Evolutionary conservation across 1,140 invertebrate species (phyloP).

Genomic region (Proales similis): DNA sequence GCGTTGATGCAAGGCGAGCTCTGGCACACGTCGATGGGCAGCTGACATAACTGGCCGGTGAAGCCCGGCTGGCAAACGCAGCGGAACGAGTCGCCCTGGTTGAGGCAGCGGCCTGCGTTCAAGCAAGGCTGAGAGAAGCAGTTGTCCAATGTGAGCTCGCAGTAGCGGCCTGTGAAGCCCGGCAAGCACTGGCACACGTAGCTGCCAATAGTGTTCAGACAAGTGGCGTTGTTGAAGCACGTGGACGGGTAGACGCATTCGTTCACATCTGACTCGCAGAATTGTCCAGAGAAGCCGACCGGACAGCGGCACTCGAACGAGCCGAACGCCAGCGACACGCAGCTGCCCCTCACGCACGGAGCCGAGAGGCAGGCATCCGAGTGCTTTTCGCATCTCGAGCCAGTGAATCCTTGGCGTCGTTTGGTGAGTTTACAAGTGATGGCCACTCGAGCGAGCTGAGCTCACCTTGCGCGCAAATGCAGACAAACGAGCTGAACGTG

Average conservation of each 20-base stretch:
- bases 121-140: slow-evolving; percentile 42
- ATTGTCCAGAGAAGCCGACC: slow-evolving; percentile 44
- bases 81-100: slow-evolving; percentile 14
- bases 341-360: slow-evolving; percentile 73
- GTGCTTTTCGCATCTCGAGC: slow-evolving; percentile 80
- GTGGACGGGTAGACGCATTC: neutral
- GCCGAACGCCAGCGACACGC: slow-evolving; percentile 59
- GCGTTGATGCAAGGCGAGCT: slow-evolving; percentile 75
- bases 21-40: neutral
- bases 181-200: slow-evolving; percentile 39
- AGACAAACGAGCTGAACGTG: slow-evolving; percentile 52
- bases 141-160: slow-evolving; percentile 43
- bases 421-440: slow-evolving; percentile 53
- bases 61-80: slow-evolving; percentile 24
- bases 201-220: slow-evolving; percentile 37
- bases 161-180: slow-evolving; percentile 38
- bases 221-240: slow-evolving; percentile 35
- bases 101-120: slow-evolving; percentile 41
- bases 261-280: slow-evolving; percentile 38
- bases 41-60: slow-evolving; percentile 13
- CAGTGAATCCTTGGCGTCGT: slow-evolving; percentile 83
- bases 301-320: slow-evolving; percentile 49
- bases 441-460: slow-evolving; percentile 68
- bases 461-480: slow-evolving; percentile 56
- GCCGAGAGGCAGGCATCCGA: slow-evolving; percentile 72